Base-by-base conservation (phyloP, 1,140 invertebrate species). In the Radopholus similis region DNA sequence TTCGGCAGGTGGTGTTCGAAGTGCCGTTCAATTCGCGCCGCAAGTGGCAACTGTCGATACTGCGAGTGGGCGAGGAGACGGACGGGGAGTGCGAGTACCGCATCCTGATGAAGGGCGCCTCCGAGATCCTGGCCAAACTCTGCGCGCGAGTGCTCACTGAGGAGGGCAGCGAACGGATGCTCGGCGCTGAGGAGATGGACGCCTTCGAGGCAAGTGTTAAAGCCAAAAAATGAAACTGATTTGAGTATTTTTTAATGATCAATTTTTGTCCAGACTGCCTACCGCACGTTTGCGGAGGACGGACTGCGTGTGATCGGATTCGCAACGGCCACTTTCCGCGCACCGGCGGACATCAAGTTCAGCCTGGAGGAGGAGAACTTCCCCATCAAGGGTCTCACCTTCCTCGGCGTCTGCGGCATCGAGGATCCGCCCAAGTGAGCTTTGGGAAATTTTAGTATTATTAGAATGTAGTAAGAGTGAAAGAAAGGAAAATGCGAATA, bases 21-120 rank as follows among this genome's bases (percentile, higher is more conserved):
- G 80, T 80, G 57, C 78, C 78, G 5, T 80, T 80, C 54, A 80
- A 80, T 38, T 80, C 78, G 6, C 66, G 68, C 34, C 67, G 78
- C 47, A 80, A 80, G 62, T 80, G 58, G 34, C 80, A 82, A 55
- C 49, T 80, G 60, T 62, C 79, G 23, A 70, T 80, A 38, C 68
- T 60, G 13, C 58, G 66, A 44, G 51, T 55, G 35, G 23, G 54
- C 35, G 55, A 53, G 5, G 34, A 77, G 9, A 37, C 26, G 13
- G 66, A 68, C 23, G 64, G 47, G 11, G 38, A 76, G 51, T 58
- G 66, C 30, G 69, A 70, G 56, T 80, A 80, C 55, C 59, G 44
- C 32, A 30, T 80, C 18, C 64, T 80, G 34, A 78, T 80, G 34
- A 80, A 80, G 51, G 77, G 77, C 26, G 77, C 77, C 26, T 68